A percentile compares a stretch with the other conserved stretches of the same genome.
phyloP scores from a whole-genome alignment of 2,888 invertebrate genomes.

The Limulus polyphemus region DNA sequence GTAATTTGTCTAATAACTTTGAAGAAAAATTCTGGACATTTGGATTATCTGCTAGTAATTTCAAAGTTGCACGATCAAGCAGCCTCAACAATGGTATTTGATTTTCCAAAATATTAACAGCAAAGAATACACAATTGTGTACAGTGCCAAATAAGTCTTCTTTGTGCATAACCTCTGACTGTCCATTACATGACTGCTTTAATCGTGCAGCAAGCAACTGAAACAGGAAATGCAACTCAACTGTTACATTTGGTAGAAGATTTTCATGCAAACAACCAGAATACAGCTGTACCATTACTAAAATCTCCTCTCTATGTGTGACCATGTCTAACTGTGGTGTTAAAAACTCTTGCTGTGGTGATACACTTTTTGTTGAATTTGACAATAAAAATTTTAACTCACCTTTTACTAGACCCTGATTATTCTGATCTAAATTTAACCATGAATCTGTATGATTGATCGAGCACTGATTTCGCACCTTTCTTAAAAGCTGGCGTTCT shows the following conservation, averaged over 20 bases:
- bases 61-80: conserved; percentile 52
- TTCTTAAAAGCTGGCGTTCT: conserved; percentile 12
- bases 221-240: conserved; percentile 56
- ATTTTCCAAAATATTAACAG: conserved; percentile 50
- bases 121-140: conserved; percentile 62
- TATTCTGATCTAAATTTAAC: no score
- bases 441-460: no score
- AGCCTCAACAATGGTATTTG: conserved; percentile 46
- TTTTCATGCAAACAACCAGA: conserved; percentile 47
- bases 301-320: conserved; percentile 43
- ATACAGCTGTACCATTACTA: conserved; percentile 48
- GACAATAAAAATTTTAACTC: no score
- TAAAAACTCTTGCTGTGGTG: neutral
- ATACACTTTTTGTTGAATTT: no score
- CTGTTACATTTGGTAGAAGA: conserved; percentile 50
- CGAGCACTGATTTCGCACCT: neutral
- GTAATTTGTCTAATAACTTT: conserved; percentile 36
- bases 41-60: conserved; percentile 53
- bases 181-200: neutral
- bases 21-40: conserved; percentile 49
- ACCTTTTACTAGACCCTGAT: no score
- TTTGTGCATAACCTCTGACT: conserved; percentile 17
- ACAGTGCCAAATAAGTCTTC: conserved; percentile 27
- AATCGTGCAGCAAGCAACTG: conserved; percentile 43
- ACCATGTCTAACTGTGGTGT: conserved; percentile 35